phyloP scores from a whole-genome alignment of 2,113 vertebrate species.

The Galbula dea region DNA sequence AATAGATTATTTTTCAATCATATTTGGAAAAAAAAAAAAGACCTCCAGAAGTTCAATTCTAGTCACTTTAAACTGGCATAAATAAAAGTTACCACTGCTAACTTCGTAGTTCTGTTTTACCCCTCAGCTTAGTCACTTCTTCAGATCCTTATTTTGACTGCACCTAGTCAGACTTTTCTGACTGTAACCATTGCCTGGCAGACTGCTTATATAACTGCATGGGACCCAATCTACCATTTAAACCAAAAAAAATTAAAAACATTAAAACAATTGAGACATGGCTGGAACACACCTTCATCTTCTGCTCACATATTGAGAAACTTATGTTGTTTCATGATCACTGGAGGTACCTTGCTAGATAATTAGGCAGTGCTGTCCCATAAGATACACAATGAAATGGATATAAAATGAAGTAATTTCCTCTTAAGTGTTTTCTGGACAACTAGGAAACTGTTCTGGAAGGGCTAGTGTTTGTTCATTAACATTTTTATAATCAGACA shows the following conservation, averaged over 20 bases:
- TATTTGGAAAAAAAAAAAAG: too few relatives aligned
- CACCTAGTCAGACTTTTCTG: background rate
- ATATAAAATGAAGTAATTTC: background rate
- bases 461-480: background rate
- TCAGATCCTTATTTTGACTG: background rate
- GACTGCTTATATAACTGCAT: background rate
- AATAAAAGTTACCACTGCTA: background rate
- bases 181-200: background rate
- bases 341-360: background rate
- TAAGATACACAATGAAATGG: background rate
- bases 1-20: background rate
- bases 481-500: background rate
- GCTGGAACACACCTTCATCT: background rate
- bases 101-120: background rate
- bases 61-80: background rate
- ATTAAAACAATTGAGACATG: background rate
- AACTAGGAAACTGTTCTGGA: background rate
- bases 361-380: background rate
- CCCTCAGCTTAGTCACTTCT: background rate
- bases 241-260: background rate
- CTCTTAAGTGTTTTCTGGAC: background rate
- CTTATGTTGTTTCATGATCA: background rate
- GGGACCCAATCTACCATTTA: background rate
- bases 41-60: background rate
- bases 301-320: background rate